Percentiles rank a stretch among this genome's conserved stretches.
phyloP scores from a whole-genome alignment of 2,113 vertebrate genomes.

The Euleptes europaea region DNA sequence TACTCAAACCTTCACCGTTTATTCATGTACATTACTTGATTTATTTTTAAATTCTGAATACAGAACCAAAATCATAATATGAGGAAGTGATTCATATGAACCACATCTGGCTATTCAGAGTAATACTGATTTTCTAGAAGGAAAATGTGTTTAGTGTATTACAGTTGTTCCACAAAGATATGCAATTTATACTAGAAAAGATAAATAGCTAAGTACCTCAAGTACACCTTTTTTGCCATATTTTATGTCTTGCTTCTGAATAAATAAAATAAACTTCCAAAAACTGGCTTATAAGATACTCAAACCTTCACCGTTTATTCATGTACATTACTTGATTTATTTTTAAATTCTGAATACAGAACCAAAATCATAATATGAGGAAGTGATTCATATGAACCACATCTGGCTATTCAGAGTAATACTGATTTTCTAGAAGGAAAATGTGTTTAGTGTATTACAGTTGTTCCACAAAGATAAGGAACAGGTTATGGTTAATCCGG shows the following conservation, averaged over 20 bases:
- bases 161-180: constrained; percentile 16
- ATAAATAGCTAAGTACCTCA: neutral
- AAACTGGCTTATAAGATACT: neutral
- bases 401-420: neutral
- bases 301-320: neutral
- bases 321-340: neutral
- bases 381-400: constrained; percentile 3
- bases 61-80: neutral
- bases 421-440: constrained; percentile 12
- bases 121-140: neutral
- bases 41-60: neutral
- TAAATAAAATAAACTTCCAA: neutral
- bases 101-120: neutral
- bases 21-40: neutral
- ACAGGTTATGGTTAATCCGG: no score
- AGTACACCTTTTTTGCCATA: neutral
- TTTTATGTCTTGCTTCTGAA: neutral
- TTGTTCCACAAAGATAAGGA: constrained; percentile 16
- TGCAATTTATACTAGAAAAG: neutral
- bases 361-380: neutral
- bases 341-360: neutral
- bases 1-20: neutral
- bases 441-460: neutral
- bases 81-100: constrained; percentile 12
- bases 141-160: constrained; percentile 1